Percentiles rank a stretch among this genome's conserved stretches.
phyloP scores from a whole-genome alignment of 2,113 vertebrate genomes.

The Varanus komodoensis region DNA sequence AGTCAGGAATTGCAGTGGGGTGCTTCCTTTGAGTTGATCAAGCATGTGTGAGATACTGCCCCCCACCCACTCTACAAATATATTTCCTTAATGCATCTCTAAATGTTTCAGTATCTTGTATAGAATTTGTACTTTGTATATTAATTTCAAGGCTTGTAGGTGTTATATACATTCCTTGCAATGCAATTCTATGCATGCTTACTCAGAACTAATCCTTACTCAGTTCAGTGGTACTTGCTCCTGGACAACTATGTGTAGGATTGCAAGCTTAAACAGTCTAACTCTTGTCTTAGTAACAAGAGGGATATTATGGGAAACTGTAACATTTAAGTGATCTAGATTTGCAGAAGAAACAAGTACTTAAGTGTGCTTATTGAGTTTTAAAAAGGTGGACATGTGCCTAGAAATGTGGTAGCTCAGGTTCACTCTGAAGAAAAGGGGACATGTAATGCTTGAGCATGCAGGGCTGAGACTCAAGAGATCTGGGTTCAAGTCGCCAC shows the following conservation, averaged over 20 bases:
- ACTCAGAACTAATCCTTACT: no score
- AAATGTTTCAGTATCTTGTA: background rate
- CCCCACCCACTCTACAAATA: background rate
- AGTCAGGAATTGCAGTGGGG: slow-evolving; percentile 47
- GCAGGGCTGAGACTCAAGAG: no score
- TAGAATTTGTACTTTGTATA: background rate
- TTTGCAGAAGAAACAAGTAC: slow-evolving; percentile 7
- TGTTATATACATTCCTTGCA: slow-evolving; percentile 29
- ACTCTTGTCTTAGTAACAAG: background rate
- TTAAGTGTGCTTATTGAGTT: background rate
- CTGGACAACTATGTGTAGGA: no score
- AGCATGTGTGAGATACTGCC: background rate
- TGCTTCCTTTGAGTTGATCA: slow-evolving; percentile 17
- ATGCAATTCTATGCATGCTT: background rate
- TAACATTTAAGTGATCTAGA: slow-evolving; percentile 15
- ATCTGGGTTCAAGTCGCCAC: no score
- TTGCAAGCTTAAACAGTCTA: background rate
- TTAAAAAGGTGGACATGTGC: background rate
- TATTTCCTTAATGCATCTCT: background rate
- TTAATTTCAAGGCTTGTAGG: background rate
- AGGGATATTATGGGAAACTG: background rate
- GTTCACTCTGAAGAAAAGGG: background rate
- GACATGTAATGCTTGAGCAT: background rate
- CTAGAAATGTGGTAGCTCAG: background rate
- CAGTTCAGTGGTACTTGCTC: no score